Base-by-base conservation (phyloP, 2,113 vertebrate genomes). In the Andinoacara biseriatus region DNA sequence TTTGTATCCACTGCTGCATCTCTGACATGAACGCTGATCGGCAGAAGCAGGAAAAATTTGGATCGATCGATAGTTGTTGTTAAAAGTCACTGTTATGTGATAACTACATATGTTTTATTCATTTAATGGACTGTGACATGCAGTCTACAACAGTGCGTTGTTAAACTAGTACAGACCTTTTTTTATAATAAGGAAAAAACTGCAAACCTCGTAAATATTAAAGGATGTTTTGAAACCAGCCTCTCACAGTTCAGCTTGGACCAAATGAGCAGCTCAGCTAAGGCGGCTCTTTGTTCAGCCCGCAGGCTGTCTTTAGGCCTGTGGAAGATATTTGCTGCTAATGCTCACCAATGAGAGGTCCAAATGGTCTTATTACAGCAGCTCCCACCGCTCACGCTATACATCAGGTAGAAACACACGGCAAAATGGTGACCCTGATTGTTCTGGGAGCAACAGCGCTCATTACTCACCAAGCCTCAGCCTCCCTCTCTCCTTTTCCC, bases 321-420 rank as follows among this genome's bases (percentile, higher is more conserved):
- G 89, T 88, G 82, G 93, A 93, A 94, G 94, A 94, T 94, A 94
- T 96, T 94, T 94, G 93, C 91, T 29, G 62, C 92, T 95, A 95
- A 95, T 94, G 94, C 90, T 89, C 86, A 67, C 91, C 95, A 95
- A 95, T 94, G 93, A 95, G 94, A 92, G 90, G 90, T 93, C 92
- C 93, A 94, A 95, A 95, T 95, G 94, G 94, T 93, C 95, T 95
- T 95, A 95, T 95, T 95, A 95, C 94, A 94, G 88, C 90, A 86
- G 92, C 89, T 95, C 94, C 93, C 95, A 93, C 89, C 91, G 94
- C 93, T 93, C 90, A 31, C 74, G 38, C 93, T 76, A 94, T 95
- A 95, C 93, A 94, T 95, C 95, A 95, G 93, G 93, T 90, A 91
- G 88, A 89, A 95, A 94, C 93, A 91, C 93, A 87, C 76, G 29